Conservation (phyloP, 2,113 vertebrate species). For the Oreochromis tanganicae region DNA sequence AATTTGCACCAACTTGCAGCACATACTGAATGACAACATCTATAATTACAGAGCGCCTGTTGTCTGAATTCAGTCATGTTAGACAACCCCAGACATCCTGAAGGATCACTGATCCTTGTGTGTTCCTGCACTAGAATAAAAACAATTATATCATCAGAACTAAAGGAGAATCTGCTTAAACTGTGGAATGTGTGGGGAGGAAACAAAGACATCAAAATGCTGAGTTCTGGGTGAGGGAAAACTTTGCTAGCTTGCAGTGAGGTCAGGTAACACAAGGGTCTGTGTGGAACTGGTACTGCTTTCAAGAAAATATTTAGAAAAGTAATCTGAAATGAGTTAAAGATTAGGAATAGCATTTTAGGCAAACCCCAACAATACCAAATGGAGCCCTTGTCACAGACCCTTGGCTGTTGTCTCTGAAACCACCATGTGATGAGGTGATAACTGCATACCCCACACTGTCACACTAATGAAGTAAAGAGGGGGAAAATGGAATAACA, state of each 20-base stretch:
- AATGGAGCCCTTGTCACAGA: background rate
- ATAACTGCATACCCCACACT: background rate
- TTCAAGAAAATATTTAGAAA: background rate
- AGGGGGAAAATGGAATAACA: background rate
- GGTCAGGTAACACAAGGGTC: fast-evolving
- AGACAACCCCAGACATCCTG: fast-evolving
- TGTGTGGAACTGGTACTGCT: background rate
- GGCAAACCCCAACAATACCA: fast-evolving
- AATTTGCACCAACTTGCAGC: background rate
- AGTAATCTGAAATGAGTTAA: background rate
- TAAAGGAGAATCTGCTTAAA: background rate
- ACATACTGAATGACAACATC: background rate
- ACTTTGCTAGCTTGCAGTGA: background rate
- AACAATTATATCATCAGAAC: background rate
- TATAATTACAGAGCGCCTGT: background rate
- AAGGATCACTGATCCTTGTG: background rate
- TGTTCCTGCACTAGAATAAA: background rate
- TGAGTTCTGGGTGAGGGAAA: background rate
- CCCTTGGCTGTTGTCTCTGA: background rate
- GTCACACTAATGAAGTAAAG: background rate
- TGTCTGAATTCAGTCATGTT: background rate
- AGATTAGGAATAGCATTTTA: background rate
- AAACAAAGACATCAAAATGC: background rate
- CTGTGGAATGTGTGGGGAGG: background rate
- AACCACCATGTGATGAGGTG: background rate